Conservation (phyloP, 1,140 invertebrate species). For the Coptotermes formosanus region DNA sequence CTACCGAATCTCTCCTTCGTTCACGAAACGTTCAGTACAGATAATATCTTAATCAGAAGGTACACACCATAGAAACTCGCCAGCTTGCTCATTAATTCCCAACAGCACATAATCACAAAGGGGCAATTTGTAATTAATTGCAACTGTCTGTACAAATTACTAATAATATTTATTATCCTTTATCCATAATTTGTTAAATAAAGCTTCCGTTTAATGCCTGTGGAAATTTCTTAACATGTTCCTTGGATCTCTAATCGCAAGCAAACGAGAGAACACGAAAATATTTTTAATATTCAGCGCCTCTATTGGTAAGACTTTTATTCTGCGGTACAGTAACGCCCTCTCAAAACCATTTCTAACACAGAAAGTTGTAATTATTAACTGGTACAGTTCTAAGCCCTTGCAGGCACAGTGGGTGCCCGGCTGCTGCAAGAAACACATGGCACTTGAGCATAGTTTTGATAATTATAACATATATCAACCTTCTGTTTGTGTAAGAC, state of each 20-base stretch:
- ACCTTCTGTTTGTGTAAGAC: too few species aligned
- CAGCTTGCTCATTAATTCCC: background rate
- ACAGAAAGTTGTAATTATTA: background rate
- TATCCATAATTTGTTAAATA: background rate
- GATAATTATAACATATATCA: too few species aligned
- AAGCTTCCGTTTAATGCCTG: background rate
- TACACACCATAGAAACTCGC: background rate
- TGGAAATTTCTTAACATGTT: constrained; percentile 2
- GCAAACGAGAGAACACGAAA: background rate
- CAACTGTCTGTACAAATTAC: constrained; percentile 2
- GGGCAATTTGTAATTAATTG: background rate
- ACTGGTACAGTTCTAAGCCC: background rate
- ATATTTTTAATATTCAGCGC: background rate
- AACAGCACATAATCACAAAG: background rate
- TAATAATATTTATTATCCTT: constrained; percentile 12
- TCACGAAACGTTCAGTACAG: background rate
- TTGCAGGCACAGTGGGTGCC: background rate
- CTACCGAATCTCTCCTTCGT: background rate
- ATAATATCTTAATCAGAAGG: constrained; percentile 11
- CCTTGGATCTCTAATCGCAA: background rate
- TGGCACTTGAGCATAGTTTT: too few species aligned
- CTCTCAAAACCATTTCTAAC: background rate
- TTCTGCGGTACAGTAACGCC: background rate
- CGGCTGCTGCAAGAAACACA: background rate
- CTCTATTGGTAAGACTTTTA: background rate